Percentiles rank a stretch among this genome's conserved stretches.
Conservation (phyloP, 2,797 vertebrate genomes). For the Halcyon leucocephala region DNA sequence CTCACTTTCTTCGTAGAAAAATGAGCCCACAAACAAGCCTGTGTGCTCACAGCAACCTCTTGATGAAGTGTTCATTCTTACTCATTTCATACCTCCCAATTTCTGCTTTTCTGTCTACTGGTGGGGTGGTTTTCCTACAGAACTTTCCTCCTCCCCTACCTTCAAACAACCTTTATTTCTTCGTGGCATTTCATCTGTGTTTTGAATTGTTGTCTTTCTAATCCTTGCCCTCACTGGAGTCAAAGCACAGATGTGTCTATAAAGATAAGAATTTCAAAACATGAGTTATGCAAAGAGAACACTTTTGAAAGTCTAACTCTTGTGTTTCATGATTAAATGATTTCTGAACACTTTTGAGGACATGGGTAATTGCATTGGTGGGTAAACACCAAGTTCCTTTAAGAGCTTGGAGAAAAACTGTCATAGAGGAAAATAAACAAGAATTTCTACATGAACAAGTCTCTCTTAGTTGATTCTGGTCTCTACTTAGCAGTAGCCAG, state of each 20-base stretch:
- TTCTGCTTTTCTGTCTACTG: background rate
- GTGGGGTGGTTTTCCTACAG: background rate
- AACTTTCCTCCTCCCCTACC: background rate
- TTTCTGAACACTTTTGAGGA: background rate
- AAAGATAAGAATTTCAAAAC: slow-evolving; percentile 24
- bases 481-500: background rate
- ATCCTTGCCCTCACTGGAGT: background rate
- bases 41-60: background rate
- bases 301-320: background rate
- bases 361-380: background rate
- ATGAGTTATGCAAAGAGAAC: background rate
- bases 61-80: background rate
- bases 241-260: background rate
- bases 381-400: background rate
- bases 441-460: background rate
- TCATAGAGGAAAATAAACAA: background rate
- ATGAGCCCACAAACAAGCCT: accelerated
- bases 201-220: background rate
- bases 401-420: background rate
- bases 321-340: slow-evolving; percentile 5
- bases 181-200: background rate
- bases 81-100: background rate
- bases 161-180: background rate
- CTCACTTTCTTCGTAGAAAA: background rate
- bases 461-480: background rate